These are phyloP conservation scores for Synanceia verrucosa DNA, from an alignment of 2,797 vertebrate species.

Conservation along the genomic window DNA sequence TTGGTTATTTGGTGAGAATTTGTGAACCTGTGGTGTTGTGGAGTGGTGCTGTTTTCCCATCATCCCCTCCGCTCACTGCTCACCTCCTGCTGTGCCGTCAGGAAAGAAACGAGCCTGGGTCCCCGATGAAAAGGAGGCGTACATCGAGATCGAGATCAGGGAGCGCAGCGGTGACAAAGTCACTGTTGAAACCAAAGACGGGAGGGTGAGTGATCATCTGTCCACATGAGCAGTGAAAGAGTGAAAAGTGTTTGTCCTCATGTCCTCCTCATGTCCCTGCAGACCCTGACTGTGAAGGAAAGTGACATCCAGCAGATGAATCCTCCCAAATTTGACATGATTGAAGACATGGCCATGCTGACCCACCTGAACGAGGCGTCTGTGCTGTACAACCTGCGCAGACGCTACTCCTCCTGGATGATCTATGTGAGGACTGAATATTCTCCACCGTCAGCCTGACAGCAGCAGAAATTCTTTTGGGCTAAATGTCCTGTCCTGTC, in stretches of 20 bases:
- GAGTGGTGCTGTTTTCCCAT: background rate
- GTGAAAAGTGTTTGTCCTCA: background rate
- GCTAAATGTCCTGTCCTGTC: background rate
- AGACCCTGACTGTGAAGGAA: slow-evolving; percentile 87
- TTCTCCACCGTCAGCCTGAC: slow-evolving; percentile 21
- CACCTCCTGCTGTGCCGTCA: slow-evolving; percentile 49
- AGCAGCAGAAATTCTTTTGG: background rate
- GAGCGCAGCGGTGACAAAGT: slow-evolving; percentile 87
- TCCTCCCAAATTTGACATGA: slow-evolving; percentile 92
- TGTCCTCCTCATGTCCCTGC: slow-evolving; percentile 3
- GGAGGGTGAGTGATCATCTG: slow-evolving; percentile 57
- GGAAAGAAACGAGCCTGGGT: slow-evolving; percentile 92
- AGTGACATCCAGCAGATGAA: slow-evolving; percentile 92
- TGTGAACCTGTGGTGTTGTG: background rate
- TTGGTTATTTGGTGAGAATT: too few species aligned
- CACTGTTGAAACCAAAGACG: slow-evolving; percentile 84
- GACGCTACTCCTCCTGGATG: slow-evolving; percentile 91
- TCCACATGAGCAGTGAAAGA: background rate
- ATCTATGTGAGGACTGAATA: slow-evolving; percentile 96
- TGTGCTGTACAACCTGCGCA: slow-evolving; percentile 88
- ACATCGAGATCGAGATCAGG: slow-evolving; percentile 89
- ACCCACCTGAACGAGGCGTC: slow-evolving; percentile 94
- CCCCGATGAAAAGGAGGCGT: slow-evolving; percentile 91
- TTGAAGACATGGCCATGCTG: slow-evolving; percentile 96
- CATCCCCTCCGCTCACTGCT: background rate